Percentiles rank a stretch among this genome's conserved stretches.
These are phyloP conservation scores for Saccostrea echinata DNA, from an alignment of 1,140 invertebrate genomes.

Conservation along the genomic window DNA sequence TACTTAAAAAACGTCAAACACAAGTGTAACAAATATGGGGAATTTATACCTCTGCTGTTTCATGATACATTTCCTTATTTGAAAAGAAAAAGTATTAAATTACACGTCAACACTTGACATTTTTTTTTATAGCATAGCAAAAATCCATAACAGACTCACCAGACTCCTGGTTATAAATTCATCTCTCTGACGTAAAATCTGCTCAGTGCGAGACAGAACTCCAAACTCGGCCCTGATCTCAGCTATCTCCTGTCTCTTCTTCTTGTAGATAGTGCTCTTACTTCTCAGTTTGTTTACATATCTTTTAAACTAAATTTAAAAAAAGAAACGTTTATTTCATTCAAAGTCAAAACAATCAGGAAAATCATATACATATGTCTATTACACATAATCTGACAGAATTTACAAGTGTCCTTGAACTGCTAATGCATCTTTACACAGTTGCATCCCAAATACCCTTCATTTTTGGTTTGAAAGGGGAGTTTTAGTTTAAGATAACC, in stretches of 20 bases:
- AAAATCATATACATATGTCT: too few species aligned
- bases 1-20: too few species aligned
- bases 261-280: constrained; percentile 90
- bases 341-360: not conserved
- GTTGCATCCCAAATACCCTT: too few species aligned
- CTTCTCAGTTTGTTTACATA: constrained; percentile 89
- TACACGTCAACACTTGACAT: not conserved
- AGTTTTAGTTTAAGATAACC: too few species aligned
- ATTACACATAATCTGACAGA: too few species aligned
- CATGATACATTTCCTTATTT: too few species aligned
- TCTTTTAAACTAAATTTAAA: constrained; percentile 84
- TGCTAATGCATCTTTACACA: too few species aligned
- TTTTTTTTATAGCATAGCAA: not conserved
- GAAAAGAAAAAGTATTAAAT: constrained; percentile 23
- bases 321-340: not conserved
- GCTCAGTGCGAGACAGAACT: constrained; percentile 84
- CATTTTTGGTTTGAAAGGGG: too few species aligned
- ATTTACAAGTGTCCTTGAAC: too few species aligned
- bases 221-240: constrained; percentile 87
- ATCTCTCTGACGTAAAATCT: constrained; percentile 82
- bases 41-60: too few species aligned
- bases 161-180: constrained; percentile 80
- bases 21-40: too few species aligned
- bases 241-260: constrained; percentile 87
- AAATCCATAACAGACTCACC: constrained; percentile 71